Conservation (phyloP, 2,888 invertebrate genomes). For the Halocaridina rubra region DNA sequence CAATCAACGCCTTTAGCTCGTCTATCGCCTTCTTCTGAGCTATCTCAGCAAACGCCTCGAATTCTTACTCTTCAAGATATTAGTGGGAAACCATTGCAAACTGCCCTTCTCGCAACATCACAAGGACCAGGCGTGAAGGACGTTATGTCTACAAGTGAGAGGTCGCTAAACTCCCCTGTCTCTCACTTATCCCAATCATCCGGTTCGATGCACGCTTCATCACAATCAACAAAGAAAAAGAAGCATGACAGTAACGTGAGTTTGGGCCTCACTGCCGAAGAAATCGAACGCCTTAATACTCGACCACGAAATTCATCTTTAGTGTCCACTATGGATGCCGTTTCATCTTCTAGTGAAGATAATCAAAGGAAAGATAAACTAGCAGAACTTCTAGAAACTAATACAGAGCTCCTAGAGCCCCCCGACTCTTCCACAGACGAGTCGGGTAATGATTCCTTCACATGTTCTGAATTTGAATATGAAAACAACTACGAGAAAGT, state of each 20-base stretch:
- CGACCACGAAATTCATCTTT: constrained; percentile 86
- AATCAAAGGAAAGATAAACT: constrained; percentile 66
- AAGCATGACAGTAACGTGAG: constrained; percentile 70
- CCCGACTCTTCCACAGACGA: constrained; percentile 74
- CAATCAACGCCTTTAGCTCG: constrained; percentile 92
- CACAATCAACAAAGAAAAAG: constrained; percentile 66
- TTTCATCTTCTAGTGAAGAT: constrained; percentile 77
- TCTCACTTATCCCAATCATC: constrained; percentile 87
- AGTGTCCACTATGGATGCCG: constrained; percentile 91
- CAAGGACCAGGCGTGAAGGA: constrained; percentile 72
- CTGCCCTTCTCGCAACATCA: constrained; percentile 87
- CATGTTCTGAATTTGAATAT: constrained; percentile 97
- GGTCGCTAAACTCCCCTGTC: constrained; percentile 91
- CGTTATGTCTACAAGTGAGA: constrained; percentile 82
- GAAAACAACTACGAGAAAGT: constrained; percentile 78
- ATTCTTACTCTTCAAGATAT: constrained; percentile 94
- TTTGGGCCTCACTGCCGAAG: constrained; percentile 80
- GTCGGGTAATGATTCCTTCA: constrained; percentile 96
- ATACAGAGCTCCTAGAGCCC: constrained; percentile 67
- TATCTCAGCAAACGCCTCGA: constrained; percentile 90
- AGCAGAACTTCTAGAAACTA: constrained; percentile 67
- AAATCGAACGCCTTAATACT: constrained; percentile 88
- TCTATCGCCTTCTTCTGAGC: constrained; percentile 90
- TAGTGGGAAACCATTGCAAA: constrained; percentile 91
- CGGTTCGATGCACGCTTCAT: constrained; percentile 67